A percentile compares a stretch with the other conserved stretches of the same genome.
Evolutionary conservation across 2,888 invertebrate genomes (phyloP).

Genomic region (Mesorhabditis sp.): DNA sequence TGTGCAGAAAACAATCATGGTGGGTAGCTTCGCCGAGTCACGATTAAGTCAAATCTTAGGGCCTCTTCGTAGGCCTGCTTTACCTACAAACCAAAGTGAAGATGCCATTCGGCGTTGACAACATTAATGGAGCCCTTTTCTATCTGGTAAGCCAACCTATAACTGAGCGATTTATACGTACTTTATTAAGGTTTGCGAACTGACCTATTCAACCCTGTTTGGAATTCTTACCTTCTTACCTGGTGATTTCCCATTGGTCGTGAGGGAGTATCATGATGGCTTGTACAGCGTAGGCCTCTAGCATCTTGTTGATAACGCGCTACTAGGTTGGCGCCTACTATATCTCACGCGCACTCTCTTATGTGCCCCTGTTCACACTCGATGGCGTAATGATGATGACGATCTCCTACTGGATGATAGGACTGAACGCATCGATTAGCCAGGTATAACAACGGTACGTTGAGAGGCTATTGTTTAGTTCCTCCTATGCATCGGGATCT

Average conservation of each 20-base stretch:
- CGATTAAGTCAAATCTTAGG: slow-evolving; percentile 15
- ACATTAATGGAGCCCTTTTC: slow-evolving; percentile 86
- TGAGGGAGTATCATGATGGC: slow-evolving; percentile 83
- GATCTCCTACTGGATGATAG: slow-evolving; percentile 84
- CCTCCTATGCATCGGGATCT: slow-evolving; percentile 20
- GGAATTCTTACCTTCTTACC: slow-evolving; percentile 85
- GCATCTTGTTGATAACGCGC: background rate
- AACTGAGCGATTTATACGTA: background rate
- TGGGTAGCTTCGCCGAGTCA: background rate
- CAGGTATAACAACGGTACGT: slow-evolving; percentile 13
- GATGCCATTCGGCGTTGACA: slow-evolving; percentile 80
- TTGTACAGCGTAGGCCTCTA: slow-evolving; percentile 71
- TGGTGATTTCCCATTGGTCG: slow-evolving; percentile 80
- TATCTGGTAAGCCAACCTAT: slow-evolving; percentile 68
- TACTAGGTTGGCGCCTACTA: slow-evolving; percentile 36
- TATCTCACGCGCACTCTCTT: slow-evolving; percentile 49
- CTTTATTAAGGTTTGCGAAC: slow-evolving; percentile 28
- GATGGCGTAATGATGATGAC: slow-evolving; percentile 79
- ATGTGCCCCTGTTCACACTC: slow-evolving; percentile 59
- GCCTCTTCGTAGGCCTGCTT: slow-evolving; percentile 75
- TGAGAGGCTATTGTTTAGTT: slow-evolving; percentile 12
- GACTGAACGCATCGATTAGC: slow-evolving; percentile 58
- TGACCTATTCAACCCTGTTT: slow-evolving; percentile 80
- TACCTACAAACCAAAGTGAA: slow-evolving; percentile 64
- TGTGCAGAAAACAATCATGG: slow-evolving; percentile 52